Conservation (phyloP, 1,140 invertebrate genomes). For the Nephila pilipes region DNA sequence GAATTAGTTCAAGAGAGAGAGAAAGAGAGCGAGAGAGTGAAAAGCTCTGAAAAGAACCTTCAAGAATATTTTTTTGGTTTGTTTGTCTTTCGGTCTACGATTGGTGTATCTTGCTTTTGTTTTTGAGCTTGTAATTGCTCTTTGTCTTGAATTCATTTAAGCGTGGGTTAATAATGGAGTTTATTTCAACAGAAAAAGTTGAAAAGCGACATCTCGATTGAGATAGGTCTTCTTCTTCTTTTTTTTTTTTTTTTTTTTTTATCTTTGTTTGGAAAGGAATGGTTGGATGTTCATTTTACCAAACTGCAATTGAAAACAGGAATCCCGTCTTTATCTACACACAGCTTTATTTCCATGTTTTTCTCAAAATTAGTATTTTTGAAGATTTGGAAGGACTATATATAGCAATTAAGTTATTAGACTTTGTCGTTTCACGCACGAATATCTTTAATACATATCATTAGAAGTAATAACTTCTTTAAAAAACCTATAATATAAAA, state of each 20-base stretch:
- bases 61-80: background rate
- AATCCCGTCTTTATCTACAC: background rate
- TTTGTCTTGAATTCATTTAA: constrained; percentile 14
- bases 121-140: background rate
- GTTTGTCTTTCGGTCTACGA: background rate
- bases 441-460: too few species aligned
- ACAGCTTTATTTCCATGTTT: background rate
- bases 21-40: background rate
- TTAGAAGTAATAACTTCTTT: too few species aligned
- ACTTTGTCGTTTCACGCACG: background rate
- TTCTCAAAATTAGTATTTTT: background rate
- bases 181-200: background rate
- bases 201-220: constrained; percentile 16
- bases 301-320: background rate
- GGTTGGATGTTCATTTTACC: background rate
- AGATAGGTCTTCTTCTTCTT: background rate
- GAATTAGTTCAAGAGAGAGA: background rate
- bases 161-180: background rate
- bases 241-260: too few species aligned
- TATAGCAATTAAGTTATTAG: background rate
- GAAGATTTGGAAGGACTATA: background rate
- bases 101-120: background rate
- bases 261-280: background rate
- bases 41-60: background rate
- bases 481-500: too few species aligned